Percentiles rank a stretch among this genome's conserved stretches.
phyloP scores from a whole-genome alignment of 2,888 invertebrate species.

The Andrena chrysosceles region DNA sequence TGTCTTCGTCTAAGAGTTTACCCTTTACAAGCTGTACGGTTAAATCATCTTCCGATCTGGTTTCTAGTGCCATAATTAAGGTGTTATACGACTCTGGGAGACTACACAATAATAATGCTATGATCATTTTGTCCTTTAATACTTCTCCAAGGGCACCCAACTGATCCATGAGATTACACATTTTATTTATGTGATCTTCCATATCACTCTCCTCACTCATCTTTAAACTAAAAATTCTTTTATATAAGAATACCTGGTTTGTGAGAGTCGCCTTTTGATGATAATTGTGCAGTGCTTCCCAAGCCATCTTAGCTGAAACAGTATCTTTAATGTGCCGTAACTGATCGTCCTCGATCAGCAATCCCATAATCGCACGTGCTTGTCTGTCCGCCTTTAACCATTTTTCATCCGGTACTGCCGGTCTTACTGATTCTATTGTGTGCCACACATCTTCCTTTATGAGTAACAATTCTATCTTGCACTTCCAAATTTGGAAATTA shows the following conservation, averaged over 20 bases:
- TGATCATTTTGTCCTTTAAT: conserved; percentile 53
- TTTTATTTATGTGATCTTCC: not conserved
- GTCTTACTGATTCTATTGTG: conserved; percentile 31
- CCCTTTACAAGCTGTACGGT: not conserved
- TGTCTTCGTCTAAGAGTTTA: not conserved
- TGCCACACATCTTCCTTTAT: conserved; percentile 61
- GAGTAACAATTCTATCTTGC: conserved; percentile 56
- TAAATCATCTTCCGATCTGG: not conserved
- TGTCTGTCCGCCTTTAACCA: conserved; percentile 60
- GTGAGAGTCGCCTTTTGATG: conserved; percentile 60
- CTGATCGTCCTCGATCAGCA: conserved; percentile 55
- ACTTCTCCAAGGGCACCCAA: conserved; percentile 21
- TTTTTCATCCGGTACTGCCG: conserved; percentile 29
- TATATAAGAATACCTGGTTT: conserved; percentile 46
- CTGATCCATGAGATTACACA: not conserved
- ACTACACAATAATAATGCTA: not conserved
- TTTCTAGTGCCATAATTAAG: not conserved
- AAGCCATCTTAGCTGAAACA: conserved; percentile 48
- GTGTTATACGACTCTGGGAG: not conserved
- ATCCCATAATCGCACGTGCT: conserved; percentile 60
- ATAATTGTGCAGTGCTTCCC: conserved; percentile 53
- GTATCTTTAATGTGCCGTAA: conserved; percentile 48
- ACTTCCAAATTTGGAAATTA: conserved; percentile 59
- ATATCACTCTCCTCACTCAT: not conserved
- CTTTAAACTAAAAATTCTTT: not conserved